These are phyloP conservation scores for Meles meles DNA, from an alignment of 2,113 vertebrate genomes.

Conservation along the genomic window DNA sequence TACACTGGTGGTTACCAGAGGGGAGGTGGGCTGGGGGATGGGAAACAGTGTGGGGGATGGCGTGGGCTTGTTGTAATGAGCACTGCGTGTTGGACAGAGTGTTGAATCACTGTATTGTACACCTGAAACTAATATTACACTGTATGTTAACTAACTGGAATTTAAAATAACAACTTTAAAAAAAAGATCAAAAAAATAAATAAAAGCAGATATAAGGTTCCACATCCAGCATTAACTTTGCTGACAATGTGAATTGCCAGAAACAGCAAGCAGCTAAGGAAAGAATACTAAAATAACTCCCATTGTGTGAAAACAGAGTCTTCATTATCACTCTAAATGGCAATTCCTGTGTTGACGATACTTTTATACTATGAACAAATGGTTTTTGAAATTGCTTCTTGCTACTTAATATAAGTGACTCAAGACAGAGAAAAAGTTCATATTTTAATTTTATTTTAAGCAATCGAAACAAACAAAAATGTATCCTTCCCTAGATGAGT, in stretches of 20 bases:
- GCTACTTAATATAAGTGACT: conserved; percentile 23
- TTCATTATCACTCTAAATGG: conserved; percentile 62
- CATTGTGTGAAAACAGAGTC: conserved; percentile 41
- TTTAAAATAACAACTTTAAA: background rate
- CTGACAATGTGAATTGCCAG: conserved; percentile 46
- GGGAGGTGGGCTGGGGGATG: background rate
- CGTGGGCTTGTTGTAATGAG: background rate
- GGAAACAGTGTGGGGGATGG: background rate
- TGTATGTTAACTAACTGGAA: background rate
- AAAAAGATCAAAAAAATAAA: background rate
- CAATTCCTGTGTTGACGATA: conserved; percentile 34
- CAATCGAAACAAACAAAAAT: background rate
- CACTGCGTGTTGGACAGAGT: background rate
- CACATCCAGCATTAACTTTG: background rate
- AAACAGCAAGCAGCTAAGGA: conserved; percentile 44
- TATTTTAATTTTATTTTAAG: conserved; percentile 25
- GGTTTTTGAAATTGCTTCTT: conserved; percentile 40
- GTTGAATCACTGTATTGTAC: background rate
- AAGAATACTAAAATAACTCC: conserved; percentile 45
- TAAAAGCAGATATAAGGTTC: background rate
- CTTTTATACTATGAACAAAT: conserved; percentile 38
- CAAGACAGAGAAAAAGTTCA: conserved; percentile 32
- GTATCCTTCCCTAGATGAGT: background rate
- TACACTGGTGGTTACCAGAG: background rate
- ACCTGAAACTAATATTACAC: background rate